Conservation (phyloP, 2,113 vertebrate species). For the Ginglymostoma cirratum region DNA sequence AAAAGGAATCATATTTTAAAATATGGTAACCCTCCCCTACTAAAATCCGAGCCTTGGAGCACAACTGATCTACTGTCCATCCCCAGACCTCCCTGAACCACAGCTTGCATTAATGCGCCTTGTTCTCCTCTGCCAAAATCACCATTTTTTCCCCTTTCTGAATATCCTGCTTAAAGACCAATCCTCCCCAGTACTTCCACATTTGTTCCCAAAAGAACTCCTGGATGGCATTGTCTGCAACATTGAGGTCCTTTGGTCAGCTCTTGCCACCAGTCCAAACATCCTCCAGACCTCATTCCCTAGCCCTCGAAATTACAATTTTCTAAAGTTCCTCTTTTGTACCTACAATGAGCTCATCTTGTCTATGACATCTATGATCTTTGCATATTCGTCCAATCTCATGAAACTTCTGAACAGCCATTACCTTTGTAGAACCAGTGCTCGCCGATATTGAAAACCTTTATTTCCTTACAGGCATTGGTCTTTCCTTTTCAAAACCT, state of each 20-base stretch:
- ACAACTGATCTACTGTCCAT: not conserved
- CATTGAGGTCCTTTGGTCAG: not conserved
- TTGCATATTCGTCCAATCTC: not conserved
- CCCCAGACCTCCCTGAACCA: not conserved
- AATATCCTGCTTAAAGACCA: not conserved
- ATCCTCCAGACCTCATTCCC: not conserved
- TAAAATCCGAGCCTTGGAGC: not conserved
- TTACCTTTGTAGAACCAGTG: not conserved
- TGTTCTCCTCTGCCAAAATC: not conserved
- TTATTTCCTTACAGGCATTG: not conserved
- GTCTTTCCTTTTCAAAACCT: not conserved
- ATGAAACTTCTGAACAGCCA: not conserved
- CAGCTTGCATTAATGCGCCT: not conserved
- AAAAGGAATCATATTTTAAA: not conserved
- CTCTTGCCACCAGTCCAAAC: not conserved
- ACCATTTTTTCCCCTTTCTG: not conserved
- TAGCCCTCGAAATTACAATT: not conserved
- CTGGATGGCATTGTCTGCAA: not conserved
- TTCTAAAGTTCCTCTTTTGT: not conserved
- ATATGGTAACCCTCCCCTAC: constrained; percentile 2
- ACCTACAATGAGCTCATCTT: not conserved
- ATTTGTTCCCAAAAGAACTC: not conserved
- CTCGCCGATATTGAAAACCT: not conserved
- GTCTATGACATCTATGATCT: no score
- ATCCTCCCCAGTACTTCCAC: not conserved